Conservation (phyloP, 2,797 vertebrate genomes). For the Darevskia nairensis region DNA sequence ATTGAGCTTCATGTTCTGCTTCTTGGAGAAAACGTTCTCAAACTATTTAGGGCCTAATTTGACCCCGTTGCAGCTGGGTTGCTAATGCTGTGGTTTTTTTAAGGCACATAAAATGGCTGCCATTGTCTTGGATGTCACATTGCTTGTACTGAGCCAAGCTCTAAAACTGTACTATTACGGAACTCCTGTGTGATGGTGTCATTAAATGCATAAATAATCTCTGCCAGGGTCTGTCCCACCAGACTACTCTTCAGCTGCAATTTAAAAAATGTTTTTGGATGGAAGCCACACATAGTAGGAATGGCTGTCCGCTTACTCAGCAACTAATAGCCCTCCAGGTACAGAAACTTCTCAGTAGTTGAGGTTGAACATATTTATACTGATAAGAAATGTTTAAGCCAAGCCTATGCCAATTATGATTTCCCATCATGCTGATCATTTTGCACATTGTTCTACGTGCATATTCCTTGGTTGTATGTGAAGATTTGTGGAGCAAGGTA, state of each 20-base stretch:
- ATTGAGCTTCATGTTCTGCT: neutral
- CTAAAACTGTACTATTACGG: conserved; percentile 54
- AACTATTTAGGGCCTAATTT: neutral
- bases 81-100: neutral
- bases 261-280: conserved; percentile 31
- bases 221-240: conserved; percentile 30
- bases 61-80: neutral
- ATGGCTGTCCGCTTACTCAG: conserved; percentile 23
- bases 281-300: conserved; percentile 52
- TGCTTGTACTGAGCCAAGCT: conserved; percentile 27
- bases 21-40: neutral
- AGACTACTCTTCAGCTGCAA: conserved; percentile 21
- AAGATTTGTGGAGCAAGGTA: neutral
- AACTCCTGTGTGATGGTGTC: conserved; percentile 27
- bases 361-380: neutral
- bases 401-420: neutral
- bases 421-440: neutral
- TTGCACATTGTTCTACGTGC: neutral
- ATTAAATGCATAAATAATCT: conserved; percentile 48
- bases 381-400: neutral
- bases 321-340: neutral
- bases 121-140: conserved; percentile 40
- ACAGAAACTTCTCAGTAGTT: neutral
- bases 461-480: neutral
- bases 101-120: conserved; percentile 56